These are phyloP conservation scores for Varanus komodoensis DNA, from an alignment of 2,113 vertebrate genomes.

Conservation along the genomic window DNA sequence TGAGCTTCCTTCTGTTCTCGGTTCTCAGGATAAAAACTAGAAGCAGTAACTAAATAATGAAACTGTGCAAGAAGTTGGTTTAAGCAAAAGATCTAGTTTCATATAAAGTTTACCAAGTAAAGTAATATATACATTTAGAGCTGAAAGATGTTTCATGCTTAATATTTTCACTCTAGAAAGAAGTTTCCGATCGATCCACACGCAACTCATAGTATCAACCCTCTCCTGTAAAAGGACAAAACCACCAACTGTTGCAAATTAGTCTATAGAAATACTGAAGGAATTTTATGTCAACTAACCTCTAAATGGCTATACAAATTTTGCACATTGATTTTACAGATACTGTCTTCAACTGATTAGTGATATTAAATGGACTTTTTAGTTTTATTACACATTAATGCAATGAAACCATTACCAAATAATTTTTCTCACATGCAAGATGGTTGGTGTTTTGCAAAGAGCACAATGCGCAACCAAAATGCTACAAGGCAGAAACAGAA, in stretches of 20 bases:
- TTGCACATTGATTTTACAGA: not conserved
- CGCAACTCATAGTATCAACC: not conserved
- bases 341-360: not conserved
- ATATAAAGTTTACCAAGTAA: not conserved
- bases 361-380: not conserved
- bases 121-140: not conserved
- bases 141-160: not conserved
- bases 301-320: not conserved
- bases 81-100: not conserved
- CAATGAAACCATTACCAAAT: not conserved
- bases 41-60: conserved; percentile 17
- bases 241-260: not conserved
- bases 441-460: not conserved
- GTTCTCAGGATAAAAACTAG: not conserved
- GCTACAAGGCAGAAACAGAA: not conserved
- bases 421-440: not conserved
- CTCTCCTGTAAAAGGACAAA: not conserved
- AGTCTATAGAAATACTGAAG: not conserved
- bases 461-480: not conserved
- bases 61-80: not conserved
- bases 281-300: not conserved
- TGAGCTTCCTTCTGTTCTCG: not conserved
- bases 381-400: not conserved
- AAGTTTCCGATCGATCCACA: not conserved
- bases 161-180: not conserved